These are phyloP conservation scores for Motacilla alba DNA, from an alignment of 2,113 vertebrate species.

Conservation along the genomic window DNA sequence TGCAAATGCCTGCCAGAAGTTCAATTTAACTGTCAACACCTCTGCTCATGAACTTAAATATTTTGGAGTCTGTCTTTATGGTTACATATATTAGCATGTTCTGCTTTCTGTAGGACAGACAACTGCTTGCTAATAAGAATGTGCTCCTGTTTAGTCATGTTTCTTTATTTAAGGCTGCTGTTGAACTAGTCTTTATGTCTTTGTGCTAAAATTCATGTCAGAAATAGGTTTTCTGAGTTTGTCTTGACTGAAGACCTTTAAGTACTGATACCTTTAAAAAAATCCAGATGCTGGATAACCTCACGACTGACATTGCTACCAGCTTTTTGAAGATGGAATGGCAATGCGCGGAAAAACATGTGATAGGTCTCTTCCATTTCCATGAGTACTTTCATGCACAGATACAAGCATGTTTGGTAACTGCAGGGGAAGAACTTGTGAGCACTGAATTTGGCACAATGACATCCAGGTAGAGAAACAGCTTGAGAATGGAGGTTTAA, in stretches of 20 bases:
- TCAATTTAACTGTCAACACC: slow-evolving; percentile 75
- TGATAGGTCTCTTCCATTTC: neutral
- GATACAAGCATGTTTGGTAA: accelerated
- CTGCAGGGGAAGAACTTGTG: neutral
- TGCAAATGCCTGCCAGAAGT: slow-evolving; percentile 63
- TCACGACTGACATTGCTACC: neutral
- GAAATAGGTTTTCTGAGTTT: slow-evolving; percentile 15
- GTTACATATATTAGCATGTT: slow-evolving; percentile 55
- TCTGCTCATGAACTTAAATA: slow-evolving; percentile 58
- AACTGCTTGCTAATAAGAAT: slow-evolving; percentile 44
- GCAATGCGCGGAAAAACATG: neutral
- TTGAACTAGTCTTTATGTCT: neutral
- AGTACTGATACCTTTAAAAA: neutral
- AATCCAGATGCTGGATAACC: neutral
- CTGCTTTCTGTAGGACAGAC: slow-evolving; percentile 62
- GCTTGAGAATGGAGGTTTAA: neutral
- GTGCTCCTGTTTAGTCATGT: slow-evolving; percentile 65
- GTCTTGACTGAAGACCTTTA: neutral
- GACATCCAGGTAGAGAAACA: neutral
- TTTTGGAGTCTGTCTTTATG: slow-evolving; percentile 53
- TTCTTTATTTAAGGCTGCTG: slow-evolving; percentile 21
- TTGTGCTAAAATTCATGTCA: neutral
- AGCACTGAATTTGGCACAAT: neutral
- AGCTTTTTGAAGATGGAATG: neutral
- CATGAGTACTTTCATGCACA: neutral